These are phyloP conservation scores for Ictalurus punctatus DNA, from an alignment of 2,113 vertebrate genomes.

Conservation along the genomic window DNA sequence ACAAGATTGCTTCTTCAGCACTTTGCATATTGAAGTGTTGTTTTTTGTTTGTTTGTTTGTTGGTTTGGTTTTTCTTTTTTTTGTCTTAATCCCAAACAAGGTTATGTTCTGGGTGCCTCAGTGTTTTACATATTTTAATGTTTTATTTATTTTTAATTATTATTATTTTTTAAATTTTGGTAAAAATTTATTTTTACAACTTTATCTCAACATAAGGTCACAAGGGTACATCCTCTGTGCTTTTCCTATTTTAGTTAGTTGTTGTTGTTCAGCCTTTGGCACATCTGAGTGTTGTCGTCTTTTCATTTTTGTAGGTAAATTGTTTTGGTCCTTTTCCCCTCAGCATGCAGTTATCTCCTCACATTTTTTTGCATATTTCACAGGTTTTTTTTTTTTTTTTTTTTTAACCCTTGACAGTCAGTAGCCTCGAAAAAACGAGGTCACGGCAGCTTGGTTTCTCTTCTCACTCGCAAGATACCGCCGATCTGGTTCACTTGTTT, in stretches of 20 bases:
- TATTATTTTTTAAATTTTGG: neutral
- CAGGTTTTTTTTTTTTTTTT: neutral
- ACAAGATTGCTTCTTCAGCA: no score
- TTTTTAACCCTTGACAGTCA: neutral
- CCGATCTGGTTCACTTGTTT: neutral
- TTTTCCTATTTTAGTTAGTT: neutral
- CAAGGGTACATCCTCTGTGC: neutral
- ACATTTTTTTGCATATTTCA: neutral
- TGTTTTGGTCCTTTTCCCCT: neutral
- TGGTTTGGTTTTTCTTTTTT: neutral
- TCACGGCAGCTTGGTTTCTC: neutral
- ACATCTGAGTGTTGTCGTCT: neutral
- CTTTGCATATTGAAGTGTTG: neutral
- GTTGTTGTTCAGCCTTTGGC: neutral
- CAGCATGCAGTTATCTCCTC: neutral
- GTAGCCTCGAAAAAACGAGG: slow-evolving; percentile 5
- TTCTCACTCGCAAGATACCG: neutral
- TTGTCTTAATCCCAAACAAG: neutral
- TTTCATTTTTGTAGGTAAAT: neutral
- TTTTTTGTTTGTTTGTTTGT: neutral
- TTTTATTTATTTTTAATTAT: neutral
- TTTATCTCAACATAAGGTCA: neutral
- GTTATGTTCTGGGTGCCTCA: neutral
- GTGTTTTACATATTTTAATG: neutral
- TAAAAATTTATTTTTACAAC: neutral